A percentile compares a stretch with the other conserved stretches of the same genome.
phyloP scores from a whole-genome alignment of 92 coral and sea anemone species.

The Palythoa heliodiscus region DNA sequence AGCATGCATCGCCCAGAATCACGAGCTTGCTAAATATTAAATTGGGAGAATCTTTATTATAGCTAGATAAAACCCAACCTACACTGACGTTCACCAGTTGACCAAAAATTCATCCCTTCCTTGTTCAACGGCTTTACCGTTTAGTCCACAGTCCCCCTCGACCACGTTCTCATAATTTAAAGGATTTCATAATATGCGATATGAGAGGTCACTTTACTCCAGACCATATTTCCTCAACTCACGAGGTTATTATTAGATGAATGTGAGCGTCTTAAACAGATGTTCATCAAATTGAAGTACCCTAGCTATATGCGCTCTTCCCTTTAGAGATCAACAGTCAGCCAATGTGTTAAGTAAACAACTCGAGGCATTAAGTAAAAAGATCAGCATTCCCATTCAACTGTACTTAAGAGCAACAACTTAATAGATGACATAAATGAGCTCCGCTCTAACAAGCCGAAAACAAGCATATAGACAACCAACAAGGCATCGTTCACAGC shows the following conservation, averaged over 20 bases:
- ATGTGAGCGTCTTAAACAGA: background rate
- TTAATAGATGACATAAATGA: background rate
- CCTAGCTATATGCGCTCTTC: no score
- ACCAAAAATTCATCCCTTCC: slow-evolving; percentile 25
- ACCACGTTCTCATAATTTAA: slow-evolving; percentile 61
- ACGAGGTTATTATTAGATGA: background rate
- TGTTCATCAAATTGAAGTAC: no score
- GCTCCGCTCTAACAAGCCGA: no score
- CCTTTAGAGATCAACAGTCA: no score
- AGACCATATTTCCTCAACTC: background rate
- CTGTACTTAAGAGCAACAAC: no score
- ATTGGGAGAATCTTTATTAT: background rate
- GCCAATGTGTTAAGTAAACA: no score
- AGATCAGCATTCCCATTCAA: no score
- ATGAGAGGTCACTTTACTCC: no score
- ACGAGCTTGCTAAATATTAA: no score
- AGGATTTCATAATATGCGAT: no score
- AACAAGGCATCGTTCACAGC: background rate
- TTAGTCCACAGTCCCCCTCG: slow-evolving; percentile 65
- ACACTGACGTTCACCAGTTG: slow-evolving; percentile 19
- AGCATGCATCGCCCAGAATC: no score
- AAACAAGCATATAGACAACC: background rate
- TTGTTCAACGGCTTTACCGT: background rate
- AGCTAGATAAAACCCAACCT: background rate
- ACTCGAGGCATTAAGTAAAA: no score